Conservation (phyloP, 2,888 invertebrate species). For the Apamea epomidion region DNA sequence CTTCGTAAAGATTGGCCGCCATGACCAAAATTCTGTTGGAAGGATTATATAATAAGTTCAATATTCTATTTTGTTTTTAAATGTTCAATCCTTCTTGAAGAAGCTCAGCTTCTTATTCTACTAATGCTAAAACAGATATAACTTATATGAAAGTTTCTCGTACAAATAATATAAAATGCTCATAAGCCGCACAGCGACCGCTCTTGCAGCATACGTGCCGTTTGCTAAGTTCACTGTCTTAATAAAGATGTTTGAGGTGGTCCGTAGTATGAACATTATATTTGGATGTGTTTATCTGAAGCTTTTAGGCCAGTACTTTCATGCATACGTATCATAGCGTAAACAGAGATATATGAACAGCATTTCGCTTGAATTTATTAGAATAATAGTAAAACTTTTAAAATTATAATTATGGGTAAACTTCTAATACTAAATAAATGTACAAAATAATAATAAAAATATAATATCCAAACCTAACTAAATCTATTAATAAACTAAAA, state of each 20-base stretch:
- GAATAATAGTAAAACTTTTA: background rate
- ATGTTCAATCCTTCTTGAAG: no score
- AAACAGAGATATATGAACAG: background rate
- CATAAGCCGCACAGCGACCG: slow-evolving; percentile 18
- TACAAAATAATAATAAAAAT: no score
- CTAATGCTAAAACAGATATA: background rate
- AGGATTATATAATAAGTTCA: background rate
- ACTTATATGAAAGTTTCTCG: background rate
- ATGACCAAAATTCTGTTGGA: no score
- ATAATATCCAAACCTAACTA: no score
- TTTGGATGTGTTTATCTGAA: background rate
- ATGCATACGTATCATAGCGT: slow-evolving; percentile 9
- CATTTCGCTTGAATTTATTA: background rate
- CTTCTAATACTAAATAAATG: no score
- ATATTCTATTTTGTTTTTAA: background rate
- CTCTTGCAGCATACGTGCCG: slow-evolving; percentile 10
- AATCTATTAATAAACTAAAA: no score
- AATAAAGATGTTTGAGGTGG: slow-evolving; percentile 45
- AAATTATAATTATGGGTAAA: background rate
- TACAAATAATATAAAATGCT: slow-evolving; percentile 31
- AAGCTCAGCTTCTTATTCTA: background rate
- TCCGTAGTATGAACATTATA: background rate
- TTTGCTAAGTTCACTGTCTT: slow-evolving; percentile 43
- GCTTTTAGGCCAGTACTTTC: background rate
- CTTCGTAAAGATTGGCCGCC: no score